Evolutionary conservation across 92 coral and sea anemone genomes (phyloP).

Genomic region (Umimayanthus kanabou): DNA sequence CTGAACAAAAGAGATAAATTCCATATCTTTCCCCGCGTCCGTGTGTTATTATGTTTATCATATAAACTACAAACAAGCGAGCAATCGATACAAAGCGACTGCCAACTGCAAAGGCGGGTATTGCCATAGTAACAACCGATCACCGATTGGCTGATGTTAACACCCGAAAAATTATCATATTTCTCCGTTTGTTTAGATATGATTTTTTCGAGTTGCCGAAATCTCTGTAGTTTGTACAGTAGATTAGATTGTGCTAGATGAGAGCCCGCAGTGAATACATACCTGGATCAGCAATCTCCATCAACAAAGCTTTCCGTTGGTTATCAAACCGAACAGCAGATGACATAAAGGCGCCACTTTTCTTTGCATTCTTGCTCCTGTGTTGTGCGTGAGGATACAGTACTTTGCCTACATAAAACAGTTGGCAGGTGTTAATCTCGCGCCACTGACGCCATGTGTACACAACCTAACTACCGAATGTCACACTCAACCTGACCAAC

Average conservation of each 20-base stretch:
- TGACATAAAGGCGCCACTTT: slow-evolving; percentile 84
- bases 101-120: too few relatives aligned
- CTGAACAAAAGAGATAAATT: too few relatives aligned
- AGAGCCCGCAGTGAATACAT: not conserved
- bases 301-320: slow-evolving; percentile 51
- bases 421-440: not conserved
- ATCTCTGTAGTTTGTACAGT: too few relatives aligned
- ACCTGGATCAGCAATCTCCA: slow-evolving; percentile 91
- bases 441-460: not conserved
- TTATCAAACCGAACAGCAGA: slow-evolving; percentile 77
- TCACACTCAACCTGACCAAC: not conserved
- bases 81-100: too few relatives aligned
- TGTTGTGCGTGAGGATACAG: slow-evolving; percentile 80
- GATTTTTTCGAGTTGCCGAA: too few relatives aligned
- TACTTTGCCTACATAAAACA: slow-evolving; percentile 76
- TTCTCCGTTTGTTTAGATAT: too few relatives aligned
- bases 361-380: slow-evolving; percentile 70
- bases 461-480: not conserved
- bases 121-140: too few relatives aligned
- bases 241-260: not conserved
- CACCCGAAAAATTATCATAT: too few relatives aligned
- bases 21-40: too few relatives aligned
- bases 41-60: too few relatives aligned
- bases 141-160: too few relatives aligned
- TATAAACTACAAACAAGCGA: too few relatives aligned